These are phyloP conservation scores for Drosophila quinaria DNA, from an alignment of 2,888 invertebrate species.

Conservation along the genomic window DNA sequence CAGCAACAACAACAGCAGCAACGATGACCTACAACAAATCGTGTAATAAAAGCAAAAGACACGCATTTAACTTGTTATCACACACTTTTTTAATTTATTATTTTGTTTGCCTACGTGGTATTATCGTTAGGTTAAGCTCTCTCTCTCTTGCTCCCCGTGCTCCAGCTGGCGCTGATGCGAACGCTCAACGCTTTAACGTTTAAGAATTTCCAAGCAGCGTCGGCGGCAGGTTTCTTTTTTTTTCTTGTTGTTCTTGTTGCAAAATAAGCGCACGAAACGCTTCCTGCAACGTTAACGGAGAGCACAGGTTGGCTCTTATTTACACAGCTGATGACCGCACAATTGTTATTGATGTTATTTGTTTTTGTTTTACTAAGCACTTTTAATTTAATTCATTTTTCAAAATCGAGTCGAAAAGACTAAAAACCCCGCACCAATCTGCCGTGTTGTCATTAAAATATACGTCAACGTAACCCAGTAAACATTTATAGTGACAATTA, in stretches of 20 bases:
- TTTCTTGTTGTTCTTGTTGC: constrained; percentile 23
- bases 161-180: constrained; percentile 50
- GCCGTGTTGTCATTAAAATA: constrained; percentile 76
- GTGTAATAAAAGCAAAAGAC: background rate
- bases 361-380: constrained; percentile 31
- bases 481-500: constrained; percentile 42
- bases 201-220: constrained; percentile 54
- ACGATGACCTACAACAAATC: constrained; percentile 5
- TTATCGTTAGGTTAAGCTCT: constrained; percentile 65
- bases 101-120: constrained; percentile 84
- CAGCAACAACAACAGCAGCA: constrained; percentile 1
- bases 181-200: constrained; percentile 25
- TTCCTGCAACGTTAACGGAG: constrained; percentile 51
- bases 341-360: constrained; percentile 36
- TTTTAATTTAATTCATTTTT: constrained; percentile 73
- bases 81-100: background rate
- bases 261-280: constrained; percentile 39
- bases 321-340: constrained; percentile 55
- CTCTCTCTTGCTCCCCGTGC: constrained; percentile 16
- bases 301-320: constrained; percentile 38
- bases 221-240: constrained; percentile 44
- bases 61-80: constrained; percentile 43
- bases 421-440: constrained; percentile 60
- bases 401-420: constrained; percentile 37
- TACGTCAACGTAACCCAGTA: constrained; percentile 61